phyloP scores from a whole-genome alignment of 1,140 invertebrate species.

The Cecropterus lyciades region DNA sequence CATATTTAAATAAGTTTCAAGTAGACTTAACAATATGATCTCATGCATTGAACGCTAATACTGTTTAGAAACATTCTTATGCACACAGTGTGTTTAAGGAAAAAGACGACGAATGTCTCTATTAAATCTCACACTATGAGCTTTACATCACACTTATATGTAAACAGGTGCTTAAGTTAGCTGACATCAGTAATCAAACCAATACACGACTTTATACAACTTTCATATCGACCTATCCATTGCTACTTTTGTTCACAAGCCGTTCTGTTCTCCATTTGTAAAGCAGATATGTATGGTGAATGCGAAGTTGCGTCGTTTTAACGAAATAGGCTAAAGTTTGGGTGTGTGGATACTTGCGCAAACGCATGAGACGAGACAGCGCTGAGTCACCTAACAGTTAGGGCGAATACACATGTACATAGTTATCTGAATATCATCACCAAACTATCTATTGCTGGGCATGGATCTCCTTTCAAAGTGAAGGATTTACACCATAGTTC shows the following conservation, averaged over 20 bases:
- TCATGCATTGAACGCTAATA: constrained; percentile 25
- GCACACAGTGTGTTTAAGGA: constrained; percentile 50
- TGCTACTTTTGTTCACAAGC: constrained; percentile 1
- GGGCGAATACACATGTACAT: constrained; percentile 44
- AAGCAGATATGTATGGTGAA: constrained; percentile 37
- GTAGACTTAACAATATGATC: no score
- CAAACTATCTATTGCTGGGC: background rate
- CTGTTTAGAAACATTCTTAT: constrained; percentile 48
- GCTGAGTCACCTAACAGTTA: constrained; percentile 64
- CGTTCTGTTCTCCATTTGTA: background rate
- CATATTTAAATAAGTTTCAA: no score
- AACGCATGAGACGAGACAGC: constrained; percentile 60
- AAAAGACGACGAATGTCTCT: constrained; percentile 60
- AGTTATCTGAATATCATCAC: constrained; percentile 1
- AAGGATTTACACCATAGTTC: no score
- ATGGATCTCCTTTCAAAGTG: no score
- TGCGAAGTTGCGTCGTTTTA: background rate
- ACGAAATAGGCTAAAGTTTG: constrained; percentile 41
- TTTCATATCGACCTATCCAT: constrained; percentile 35
- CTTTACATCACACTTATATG: constrained; percentile 61
- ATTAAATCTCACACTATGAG: constrained; percentile 66
- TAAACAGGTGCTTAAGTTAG: constrained; percentile 76
- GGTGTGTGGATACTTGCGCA: constrained; percentile 60
- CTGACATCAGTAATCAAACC: constrained; percentile 57
- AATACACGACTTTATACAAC: constrained; percentile 33